Conservation (phyloP, 2,797 vertebrate genomes). For the Potorous gilbertii region DNA sequence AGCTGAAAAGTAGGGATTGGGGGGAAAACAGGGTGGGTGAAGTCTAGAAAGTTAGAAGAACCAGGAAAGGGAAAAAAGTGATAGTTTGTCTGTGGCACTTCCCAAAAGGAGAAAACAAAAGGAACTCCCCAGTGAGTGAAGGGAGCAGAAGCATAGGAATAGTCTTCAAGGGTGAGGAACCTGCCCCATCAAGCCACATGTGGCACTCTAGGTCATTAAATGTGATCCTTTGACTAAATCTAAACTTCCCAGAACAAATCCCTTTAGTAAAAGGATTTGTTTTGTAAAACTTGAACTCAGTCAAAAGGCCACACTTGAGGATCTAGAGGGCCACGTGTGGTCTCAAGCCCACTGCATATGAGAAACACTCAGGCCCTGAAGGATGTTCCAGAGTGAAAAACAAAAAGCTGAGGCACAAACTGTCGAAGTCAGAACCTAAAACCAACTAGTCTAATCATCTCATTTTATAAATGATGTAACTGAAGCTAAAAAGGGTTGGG, state of each 20-base stretch:
- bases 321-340: too few relatives aligned
- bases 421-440: background rate
- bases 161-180: too few relatives aligned
- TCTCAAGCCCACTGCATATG: too few relatives aligned
- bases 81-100: background rate
- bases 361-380: background rate
- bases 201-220: too few relatives aligned
- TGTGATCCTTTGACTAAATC: too few relatives aligned
- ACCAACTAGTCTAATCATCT: background rate
- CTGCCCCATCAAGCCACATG: too few relatives aligned
- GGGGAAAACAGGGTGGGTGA: background rate
- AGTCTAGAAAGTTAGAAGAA: background rate
- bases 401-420: background rate
- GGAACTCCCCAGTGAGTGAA: background rate
- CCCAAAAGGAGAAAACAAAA: background rate
- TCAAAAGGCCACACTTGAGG: too few relatives aligned
- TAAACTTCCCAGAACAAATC: too few relatives aligned
- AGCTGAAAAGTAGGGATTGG: background rate
- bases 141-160: background rate
- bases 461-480: background rate
- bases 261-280: too few relatives aligned
- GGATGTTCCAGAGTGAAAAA: background rate
- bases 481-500: background rate
- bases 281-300: too few relatives aligned
- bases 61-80: background rate